Percentiles rank a stretch among this genome's conserved stretches.
These are phyloP conservation scores for Crocuta crocuta DNA, from an alignment of 2,113 vertebrate genomes.

Conservation along the genomic window DNA sequence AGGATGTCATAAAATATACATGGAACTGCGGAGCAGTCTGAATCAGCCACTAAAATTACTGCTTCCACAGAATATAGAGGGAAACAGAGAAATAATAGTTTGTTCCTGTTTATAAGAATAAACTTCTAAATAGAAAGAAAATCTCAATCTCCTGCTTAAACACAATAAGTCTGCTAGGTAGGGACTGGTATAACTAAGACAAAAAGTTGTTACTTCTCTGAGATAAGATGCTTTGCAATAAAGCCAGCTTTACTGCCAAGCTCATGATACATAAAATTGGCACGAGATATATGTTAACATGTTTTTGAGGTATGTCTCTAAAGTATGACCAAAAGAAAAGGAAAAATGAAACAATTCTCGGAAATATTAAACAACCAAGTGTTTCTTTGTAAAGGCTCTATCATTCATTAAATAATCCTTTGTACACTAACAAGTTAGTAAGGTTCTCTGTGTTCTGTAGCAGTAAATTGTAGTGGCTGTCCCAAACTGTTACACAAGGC, in stretches of 20 bases:
- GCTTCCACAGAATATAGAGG: background rate
- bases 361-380: background rate
- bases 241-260: background rate
- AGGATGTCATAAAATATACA: conserved; percentile 20
- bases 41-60: conserved; percentile 25
- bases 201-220: background rate
- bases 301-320: background rate
- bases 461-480: conserved; percentile 43
- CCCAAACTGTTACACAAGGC: conserved; percentile 1
- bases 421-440: background rate
- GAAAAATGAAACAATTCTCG: background rate
- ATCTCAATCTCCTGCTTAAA: background rate
- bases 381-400: conserved; percentile 38
- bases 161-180: background rate
- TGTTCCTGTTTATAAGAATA: conserved; percentile 12
- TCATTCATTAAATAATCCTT: background rate
- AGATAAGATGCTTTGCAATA: background rate
- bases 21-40: background rate
- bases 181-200: background rate
- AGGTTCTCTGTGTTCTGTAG: conserved; percentile 40
- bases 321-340: background rate
- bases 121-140: conserved; percentile 46
- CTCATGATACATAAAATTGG: background rate
- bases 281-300: background rate
- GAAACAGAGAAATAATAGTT: background rate